phyloP scores from a whole-genome alignment of 2,113 vertebrate species.

The Albula goreensis region DNA sequence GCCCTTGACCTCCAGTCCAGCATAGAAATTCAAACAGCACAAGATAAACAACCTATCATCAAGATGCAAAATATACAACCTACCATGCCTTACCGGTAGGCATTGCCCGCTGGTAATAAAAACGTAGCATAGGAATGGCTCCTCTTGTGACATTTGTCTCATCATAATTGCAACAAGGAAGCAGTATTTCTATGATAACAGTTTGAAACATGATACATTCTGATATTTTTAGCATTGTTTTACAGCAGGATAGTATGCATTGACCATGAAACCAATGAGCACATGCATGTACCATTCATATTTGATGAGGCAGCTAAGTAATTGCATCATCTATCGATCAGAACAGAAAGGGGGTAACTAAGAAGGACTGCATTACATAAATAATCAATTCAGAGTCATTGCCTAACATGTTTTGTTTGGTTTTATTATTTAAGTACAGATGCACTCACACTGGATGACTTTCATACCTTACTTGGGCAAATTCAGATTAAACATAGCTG shows the following conservation, averaged over 20 bases:
- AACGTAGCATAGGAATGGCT: too few relatives aligned
- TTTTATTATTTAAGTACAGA: background rate
- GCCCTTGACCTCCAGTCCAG: too few relatives aligned
- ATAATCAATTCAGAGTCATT: conserved; percentile 1
- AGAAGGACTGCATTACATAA: background rate
- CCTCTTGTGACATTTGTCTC: too few relatives aligned
- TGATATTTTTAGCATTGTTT: background rate
- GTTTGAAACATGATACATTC: background rate
- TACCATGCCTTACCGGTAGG: too few relatives aligned
- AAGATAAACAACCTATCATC: too few relatives aligned
- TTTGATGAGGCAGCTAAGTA: background rate
- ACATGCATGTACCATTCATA: background rate
- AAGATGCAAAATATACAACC: too few relatives aligned
- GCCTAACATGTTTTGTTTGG: background rate
- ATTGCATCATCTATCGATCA: background rate
- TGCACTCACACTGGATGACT: background rate
- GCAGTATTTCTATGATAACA: too few relatives aligned
- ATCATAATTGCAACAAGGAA: too few relatives aligned
- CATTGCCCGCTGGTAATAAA: too few relatives aligned
- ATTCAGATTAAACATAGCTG: too few relatives aligned
- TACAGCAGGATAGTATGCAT: background rate
- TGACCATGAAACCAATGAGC: background rate
- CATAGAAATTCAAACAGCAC: too few relatives aligned
- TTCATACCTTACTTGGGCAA: background rate
- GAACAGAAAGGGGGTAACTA: background rate